Conservation (phyloP, 2,888 invertebrate genomes). For the Trimorus sp. region DNA sequence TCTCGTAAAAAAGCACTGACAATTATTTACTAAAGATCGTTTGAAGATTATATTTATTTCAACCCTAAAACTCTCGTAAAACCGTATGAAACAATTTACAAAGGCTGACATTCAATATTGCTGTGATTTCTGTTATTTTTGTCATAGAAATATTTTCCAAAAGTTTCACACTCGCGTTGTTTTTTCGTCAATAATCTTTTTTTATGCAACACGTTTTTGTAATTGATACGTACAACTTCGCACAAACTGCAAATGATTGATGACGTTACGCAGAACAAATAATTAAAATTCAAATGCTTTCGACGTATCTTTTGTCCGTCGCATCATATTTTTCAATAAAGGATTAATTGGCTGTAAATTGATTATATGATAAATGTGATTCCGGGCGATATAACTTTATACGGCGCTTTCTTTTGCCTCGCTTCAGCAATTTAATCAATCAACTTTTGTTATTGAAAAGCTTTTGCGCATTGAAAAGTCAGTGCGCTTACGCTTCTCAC, state of each 20-base stretch:
- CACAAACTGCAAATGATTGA: conserved; percentile 21
- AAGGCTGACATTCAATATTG: too few relatives aligned
- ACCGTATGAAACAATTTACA: too few relatives aligned
- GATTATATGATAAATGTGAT: conserved; percentile 45
- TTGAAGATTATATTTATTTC: too few relatives aligned
- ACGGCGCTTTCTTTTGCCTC: conserved; percentile 32
- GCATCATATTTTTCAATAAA: conserved; percentile 43
- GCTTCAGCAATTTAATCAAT: conserved; percentile 42
- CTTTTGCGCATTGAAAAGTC: conserved; percentile 41
- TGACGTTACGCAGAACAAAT: conserved; percentile 29
- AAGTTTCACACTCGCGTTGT: too few relatives aligned
- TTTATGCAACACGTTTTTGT: too few relatives aligned
- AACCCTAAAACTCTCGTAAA: too few relatives aligned
- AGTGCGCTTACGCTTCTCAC: conserved; percentile 26
- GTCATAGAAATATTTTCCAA: too few relatives aligned
- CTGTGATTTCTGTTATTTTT: too few relatives aligned
- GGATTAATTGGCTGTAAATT: conserved; percentile 43
- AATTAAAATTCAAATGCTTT: conserved; percentile 38
- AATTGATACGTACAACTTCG: background rate
- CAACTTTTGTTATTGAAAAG: conserved; percentile 33
- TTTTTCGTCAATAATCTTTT: too few relatives aligned
- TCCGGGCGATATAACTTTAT: conserved; percentile 36
- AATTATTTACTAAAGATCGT: too few relatives aligned
- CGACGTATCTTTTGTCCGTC: conserved; percentile 30
- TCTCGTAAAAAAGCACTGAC: too few relatives aligned